A percentile compares a stretch with the other conserved stretches of the same genome.
phyloP scores from a whole-genome alignment of 1,140 invertebrate genomes.

The Trichonephila clavata region DNA sequence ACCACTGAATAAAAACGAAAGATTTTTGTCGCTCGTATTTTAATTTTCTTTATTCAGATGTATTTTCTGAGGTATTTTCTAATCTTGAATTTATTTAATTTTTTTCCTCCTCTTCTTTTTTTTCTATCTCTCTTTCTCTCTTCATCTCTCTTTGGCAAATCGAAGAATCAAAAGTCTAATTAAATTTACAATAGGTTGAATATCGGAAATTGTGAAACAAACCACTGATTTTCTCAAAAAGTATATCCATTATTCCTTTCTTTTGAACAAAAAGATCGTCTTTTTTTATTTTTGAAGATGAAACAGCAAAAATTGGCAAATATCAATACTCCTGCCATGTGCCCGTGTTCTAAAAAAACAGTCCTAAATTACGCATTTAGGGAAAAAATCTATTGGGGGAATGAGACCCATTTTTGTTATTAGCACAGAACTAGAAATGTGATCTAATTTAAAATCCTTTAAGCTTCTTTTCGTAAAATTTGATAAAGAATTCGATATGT shows the following conservation, averaged over 20 bases:
- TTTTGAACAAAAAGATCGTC: neutral
- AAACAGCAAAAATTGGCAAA: slow-evolving; percentile 41
- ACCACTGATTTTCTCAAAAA: slow-evolving; percentile 64
- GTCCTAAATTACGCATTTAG: slow-evolving; percentile 50
- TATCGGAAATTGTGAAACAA: slow-evolving; percentile 74
- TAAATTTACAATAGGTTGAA: slow-evolving; percentile 74
- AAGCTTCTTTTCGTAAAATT: slow-evolving; percentile 49
- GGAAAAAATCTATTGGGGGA: slow-evolving; percentile 51
- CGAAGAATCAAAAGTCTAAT: slow-evolving; percentile 71
- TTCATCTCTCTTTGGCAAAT: neutral
- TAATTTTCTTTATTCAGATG: slow-evolving; percentile 68
- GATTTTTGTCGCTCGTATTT: slow-evolving; percentile 71
- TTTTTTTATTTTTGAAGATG: slow-evolving; percentile 29
- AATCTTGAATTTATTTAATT: slow-evolving; percentile 51
- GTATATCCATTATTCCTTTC: slow-evolving; percentile 54
- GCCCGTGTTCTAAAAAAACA: neutral
- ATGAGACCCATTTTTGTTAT: slow-evolving; percentile 52
- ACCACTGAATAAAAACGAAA: slow-evolving; percentile 44
- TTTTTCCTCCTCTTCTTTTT: neutral
- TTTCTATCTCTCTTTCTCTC: neutral
- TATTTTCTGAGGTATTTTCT: slow-evolving; percentile 44
- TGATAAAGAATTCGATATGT: slow-evolving; percentile 69
- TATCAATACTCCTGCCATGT: slow-evolving; percentile 50
- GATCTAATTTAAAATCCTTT: slow-evolving; percentile 75
- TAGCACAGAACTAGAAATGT: slow-evolving; percentile 38